Evolutionary conservation across 1,140 invertebrate genomes (phyloP).

Genomic region (Pectinophora gossypiella): DNA sequence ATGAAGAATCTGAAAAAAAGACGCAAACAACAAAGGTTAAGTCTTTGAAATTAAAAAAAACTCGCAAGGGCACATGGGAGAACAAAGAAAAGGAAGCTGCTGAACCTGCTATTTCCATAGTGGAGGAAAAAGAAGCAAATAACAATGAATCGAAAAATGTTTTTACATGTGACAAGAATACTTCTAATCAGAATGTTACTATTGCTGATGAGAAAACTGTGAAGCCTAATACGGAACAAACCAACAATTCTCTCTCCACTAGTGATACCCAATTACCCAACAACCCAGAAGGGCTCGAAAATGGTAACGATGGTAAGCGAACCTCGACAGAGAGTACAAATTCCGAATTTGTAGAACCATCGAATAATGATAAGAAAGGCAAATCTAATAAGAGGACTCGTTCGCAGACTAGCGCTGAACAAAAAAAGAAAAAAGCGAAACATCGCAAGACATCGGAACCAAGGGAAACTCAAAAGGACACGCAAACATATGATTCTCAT

Average conservation of each 20-base stretch:
- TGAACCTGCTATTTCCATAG: neutral
- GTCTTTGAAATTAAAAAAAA: neutral
- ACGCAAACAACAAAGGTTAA: neutral
- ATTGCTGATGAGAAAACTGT: neutral
- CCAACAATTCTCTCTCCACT: constrained; percentile 23
- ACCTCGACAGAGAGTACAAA: neutral
- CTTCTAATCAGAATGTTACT: neutral
- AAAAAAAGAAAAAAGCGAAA: constrained; percentile 12
- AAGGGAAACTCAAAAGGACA: neutral
- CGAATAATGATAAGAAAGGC: neutral
- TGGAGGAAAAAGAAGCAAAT: neutral
- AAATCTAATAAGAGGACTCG: constrained; percentile 18
- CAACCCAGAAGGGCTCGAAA: constrained; percentile 54
- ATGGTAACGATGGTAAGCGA: neutral
- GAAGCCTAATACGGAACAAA: no score
- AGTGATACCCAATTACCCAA: constrained; percentile 46
- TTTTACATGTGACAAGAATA: neutral
- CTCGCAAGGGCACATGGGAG: neutral
- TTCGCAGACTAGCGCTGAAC: constrained; percentile 19
- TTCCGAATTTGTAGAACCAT: neutral
- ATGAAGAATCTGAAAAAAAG: neutral
- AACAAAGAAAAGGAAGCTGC: neutral
- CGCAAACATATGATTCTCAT: neutral
- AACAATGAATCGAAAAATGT: neutral
- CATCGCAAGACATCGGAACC: neutral